Conservation (phyloP, 2,888 invertebrate species). For the Spodoptera exigua region DNA sequence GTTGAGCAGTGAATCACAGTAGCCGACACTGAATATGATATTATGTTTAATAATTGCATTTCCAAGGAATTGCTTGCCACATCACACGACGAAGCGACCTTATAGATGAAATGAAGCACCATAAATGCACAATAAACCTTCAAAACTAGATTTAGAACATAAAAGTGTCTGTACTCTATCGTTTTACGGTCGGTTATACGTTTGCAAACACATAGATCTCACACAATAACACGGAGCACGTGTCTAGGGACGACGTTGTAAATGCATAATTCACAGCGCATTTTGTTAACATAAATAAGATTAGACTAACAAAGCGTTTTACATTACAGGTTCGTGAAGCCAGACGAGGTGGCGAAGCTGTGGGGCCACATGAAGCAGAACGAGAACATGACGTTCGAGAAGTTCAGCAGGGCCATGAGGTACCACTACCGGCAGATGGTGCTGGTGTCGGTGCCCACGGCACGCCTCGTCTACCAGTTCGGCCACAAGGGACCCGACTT, state of each 20-base stretch:
- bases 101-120: slow-evolving; percentile 33
- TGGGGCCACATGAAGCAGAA: slow-evolving; percentile 97
- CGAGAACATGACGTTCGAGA: slow-evolving; percentile 97
- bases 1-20: slow-evolving; percentile 39
- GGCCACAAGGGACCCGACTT: slow-evolving; percentile 94
- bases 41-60: slow-evolving; percentile 40
- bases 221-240: slow-evolving; percentile 49
- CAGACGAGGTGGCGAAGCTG: slow-evolving; percentile 95
- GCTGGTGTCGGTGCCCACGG: slow-evolving; percentile 93
- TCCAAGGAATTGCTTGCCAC: slow-evolving; percentile 40
- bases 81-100: slow-evolving; percentile 25
- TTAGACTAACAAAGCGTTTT: slow-evolving; percentile 45
- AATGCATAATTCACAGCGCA: slow-evolving; percentile 42
- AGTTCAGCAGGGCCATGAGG: slow-evolving; percentile 96
- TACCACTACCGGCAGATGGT: slow-evolving; percentile 95
- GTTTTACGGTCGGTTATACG: slow-evolving; percentile 31
- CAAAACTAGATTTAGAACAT: slow-evolving; percentile 44
- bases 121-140: slow-evolving; percentile 53
- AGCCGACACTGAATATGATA: slow-evolving; percentile 30
- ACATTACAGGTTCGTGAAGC: slow-evolving; percentile 93
- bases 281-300: slow-evolving; percentile 45
- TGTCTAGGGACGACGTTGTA: slow-evolving; percentile 44
- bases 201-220: slow-evolving; percentile 41
- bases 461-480: slow-evolving; percentile 94
- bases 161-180: slow-evolving; percentile 36